These are phyloP conservation scores for Drosophila fulvimacula DNA, from an alignment of 2,888 invertebrate genomes.

Conservation along the genomic window DNA sequence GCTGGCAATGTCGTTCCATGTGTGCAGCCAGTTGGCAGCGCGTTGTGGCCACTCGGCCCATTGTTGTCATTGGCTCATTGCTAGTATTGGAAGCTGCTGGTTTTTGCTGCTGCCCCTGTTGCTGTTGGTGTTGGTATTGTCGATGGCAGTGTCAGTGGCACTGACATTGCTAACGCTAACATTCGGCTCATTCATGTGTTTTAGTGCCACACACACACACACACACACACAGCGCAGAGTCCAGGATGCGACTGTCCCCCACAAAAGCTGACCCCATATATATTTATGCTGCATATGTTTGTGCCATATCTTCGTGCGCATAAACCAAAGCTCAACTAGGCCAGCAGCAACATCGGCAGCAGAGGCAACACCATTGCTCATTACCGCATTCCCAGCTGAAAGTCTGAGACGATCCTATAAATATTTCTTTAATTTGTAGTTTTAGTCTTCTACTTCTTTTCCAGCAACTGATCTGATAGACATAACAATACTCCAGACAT, in stretches of 20 bases:
- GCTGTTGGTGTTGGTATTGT: constrained; percentile 30
- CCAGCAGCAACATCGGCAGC: constrained; percentile 43
- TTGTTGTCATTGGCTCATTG: constrained; percentile 77
- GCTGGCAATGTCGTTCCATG: constrained; percentile 45
- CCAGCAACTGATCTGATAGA: too few species aligned
- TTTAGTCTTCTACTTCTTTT: neutral
- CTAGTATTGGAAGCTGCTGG: constrained; percentile 71
- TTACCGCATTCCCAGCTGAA: constrained; percentile 45
- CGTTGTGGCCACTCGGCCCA: constrained; percentile 60
- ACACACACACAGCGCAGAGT: constrained; percentile 29
- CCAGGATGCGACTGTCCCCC: constrained; percentile 56
- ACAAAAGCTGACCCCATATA: constrained; percentile 55
- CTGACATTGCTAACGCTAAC: constrained; percentile 58
- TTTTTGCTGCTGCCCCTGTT: constrained; percentile 30
- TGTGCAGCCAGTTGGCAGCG: constrained; percentile 59
- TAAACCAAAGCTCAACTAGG: constrained; percentile 75
- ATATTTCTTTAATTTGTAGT: neutral
- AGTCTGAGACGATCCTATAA: neutral
- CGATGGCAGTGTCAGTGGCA: constrained; percentile 65
- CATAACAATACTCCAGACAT: too few species aligned
- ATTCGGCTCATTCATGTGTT: constrained; percentile 75
- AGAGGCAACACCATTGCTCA: constrained; percentile 39
- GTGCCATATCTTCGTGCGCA: constrained; percentile 72
- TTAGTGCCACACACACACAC: constrained; percentile 63
- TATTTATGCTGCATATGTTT: constrained; percentile 76